Evolutionary conservation across 2,888 invertebrate species (phyloP).

Genomic region (Chironomus riparius): DNA sequence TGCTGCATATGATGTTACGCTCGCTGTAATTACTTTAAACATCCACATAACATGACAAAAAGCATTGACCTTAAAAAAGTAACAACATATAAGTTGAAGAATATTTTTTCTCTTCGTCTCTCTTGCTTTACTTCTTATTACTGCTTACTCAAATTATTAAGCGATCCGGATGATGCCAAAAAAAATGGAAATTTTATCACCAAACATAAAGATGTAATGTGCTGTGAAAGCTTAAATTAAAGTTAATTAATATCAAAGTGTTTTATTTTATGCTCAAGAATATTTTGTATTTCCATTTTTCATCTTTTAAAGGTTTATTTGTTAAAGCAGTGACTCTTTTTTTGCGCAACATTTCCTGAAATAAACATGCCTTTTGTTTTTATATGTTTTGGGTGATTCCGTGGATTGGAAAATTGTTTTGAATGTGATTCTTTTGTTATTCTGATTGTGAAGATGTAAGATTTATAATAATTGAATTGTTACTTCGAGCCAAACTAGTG

Average conservation of each 20-base stretch:
- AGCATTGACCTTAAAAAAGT: conserved; percentile 7
- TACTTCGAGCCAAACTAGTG: no score
- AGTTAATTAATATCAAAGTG: no score
- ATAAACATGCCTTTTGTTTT: not conserved
- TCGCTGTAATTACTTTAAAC: not conserved
- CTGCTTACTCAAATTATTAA: not conserved
- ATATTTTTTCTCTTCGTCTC: not conserved
- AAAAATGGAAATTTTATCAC: not conserved
- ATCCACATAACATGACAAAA: conserved; percentile 10
- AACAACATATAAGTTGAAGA: not conserved
- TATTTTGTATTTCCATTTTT: not conserved
- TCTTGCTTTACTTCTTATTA: no score
- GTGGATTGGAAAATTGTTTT: no score
- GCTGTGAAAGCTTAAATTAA: not conserved
- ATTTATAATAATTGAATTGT: no score
- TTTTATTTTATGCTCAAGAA: not conserved
- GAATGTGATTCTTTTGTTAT: no score
- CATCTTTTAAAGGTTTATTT: no score
- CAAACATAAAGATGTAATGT: not conserved
- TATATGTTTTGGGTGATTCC: no score
- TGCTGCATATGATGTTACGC: conserved; percentile 4
- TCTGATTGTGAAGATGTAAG: no score
- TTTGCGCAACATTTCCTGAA: not conserved
- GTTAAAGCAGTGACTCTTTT: not conserved
- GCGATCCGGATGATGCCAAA: not conserved